Conservation (phyloP, 2,888 invertebrate species). For the Keiferia lycopersicella region DNA sequence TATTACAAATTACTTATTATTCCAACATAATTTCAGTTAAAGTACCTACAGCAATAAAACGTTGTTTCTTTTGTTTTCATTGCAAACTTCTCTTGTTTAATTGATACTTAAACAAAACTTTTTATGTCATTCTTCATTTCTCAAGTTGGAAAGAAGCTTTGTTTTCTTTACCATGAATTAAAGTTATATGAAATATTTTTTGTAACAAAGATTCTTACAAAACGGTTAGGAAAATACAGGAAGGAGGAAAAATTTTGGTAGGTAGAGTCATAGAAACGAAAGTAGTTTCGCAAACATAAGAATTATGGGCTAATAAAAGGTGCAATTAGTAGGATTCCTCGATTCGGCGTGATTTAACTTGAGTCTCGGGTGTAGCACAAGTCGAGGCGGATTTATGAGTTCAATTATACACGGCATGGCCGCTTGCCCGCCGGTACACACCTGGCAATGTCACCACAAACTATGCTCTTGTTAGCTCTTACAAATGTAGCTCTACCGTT, state of each 20-base stretch:
- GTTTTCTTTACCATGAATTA: background rate
- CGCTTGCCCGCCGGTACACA: conserved; percentile 54
- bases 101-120: conserved; percentile 28
- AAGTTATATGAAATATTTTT: background rate
- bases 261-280: background rate
- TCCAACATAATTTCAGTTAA: background rate
- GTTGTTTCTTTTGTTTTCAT: background rate
- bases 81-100: conserved; percentile 21
- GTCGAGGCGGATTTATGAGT: conserved; percentile 71
- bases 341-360: conserved; percentile 74
- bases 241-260: background rate
- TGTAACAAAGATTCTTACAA: background rate
- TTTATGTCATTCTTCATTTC: conserved; percentile 14
- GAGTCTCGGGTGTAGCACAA: conserved; percentile 60
- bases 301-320: conserved; percentile 35
- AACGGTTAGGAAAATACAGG: no score
- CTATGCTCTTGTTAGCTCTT: no score
- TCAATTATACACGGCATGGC: conserved; percentile 71
- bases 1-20: background rate
- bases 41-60: background rate
- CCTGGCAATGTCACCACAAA: background rate
- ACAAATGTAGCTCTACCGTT: no score
- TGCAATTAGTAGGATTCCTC: conserved; percentile 66
- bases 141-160: background rate
- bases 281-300: conserved; percentile 13